A percentile compares a stretch with the other conserved stretches of the same genome.
Evolutionary conservation across 92 coral and sea anemone species (phyloP).

Genomic region (Nematostella vectensis): DNA sequence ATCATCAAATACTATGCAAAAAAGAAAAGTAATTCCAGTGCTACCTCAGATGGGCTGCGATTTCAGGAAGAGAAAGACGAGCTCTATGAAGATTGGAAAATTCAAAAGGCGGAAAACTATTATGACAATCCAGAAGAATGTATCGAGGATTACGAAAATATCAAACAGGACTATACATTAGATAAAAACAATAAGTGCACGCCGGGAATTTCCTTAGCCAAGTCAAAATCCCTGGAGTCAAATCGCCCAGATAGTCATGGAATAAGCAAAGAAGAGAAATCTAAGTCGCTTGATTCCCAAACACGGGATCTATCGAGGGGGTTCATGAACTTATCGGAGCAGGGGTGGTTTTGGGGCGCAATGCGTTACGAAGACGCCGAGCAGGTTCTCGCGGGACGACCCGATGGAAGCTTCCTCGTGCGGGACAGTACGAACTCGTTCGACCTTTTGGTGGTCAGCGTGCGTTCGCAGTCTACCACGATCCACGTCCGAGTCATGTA

Average conservation of each 20-base stretch:
- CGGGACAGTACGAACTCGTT: neutral
- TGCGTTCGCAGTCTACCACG: neutral
- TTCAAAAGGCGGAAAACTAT: neutral
- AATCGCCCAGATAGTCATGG: neutral
- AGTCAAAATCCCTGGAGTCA: neutral
- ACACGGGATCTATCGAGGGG: neutral
- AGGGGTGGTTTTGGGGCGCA: neutral
- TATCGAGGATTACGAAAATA: too few species aligned
- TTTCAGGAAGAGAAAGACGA: neutral
- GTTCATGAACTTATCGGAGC: neutral
- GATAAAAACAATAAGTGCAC: neutral
- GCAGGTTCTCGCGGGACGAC: neutral
- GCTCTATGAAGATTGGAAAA: neutral
- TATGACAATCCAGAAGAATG: neutral
- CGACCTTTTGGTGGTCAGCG: neutral
- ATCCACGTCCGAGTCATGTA: neutral
- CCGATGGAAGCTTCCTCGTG: neutral
- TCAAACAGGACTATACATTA: too few species aligned
- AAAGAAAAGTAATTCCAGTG: neutral
- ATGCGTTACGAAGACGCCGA: neutral
- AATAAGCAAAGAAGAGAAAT: too few species aligned
- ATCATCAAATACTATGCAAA: neutral
- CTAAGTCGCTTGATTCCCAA: neutral
- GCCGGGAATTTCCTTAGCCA: neutral
- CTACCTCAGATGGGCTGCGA: neutral